Conservation (phyloP, 2,797 vertebrate genomes). For the Spatula clypeata region DNA sequence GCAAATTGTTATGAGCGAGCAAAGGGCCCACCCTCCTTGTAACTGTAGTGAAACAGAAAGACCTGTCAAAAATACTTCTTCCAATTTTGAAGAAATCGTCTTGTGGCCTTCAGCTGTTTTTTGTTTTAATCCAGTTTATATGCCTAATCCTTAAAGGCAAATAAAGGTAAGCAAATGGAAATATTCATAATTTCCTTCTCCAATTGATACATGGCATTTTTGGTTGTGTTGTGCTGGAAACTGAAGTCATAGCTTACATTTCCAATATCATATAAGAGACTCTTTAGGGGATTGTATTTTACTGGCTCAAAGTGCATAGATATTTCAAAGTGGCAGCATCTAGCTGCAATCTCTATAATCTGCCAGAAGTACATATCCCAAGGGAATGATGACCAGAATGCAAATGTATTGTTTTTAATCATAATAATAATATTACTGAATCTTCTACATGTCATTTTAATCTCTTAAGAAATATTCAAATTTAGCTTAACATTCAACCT, state of each 20-base stretch:
- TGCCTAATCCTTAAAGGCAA: not conserved
- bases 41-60: not conserved
- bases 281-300: not conserved
- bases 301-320: not conserved
- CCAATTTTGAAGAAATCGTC: not conserved
- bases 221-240: slow-evolving; percentile 33
- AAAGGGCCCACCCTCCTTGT: not conserved
- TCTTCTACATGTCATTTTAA: not conserved
- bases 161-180: not conserved
- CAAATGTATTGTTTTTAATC: not conserved
- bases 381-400: not conserved
- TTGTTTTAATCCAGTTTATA: not conserved
- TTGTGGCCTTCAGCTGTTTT: not conserved
- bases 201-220: not conserved
- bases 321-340: not conserved
- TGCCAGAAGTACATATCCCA: not conserved
- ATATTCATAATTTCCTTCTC: not conserved
- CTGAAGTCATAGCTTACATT: not conserved
- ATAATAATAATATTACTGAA: not conserved
- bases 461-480: not conserved
- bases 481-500: not conserved
- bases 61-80: not conserved
- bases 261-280: not conserved
- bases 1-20: not conserved
- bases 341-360: not conserved